Evolutionary conservation across 1,140 invertebrate genomes (phyloP).

Genomic region (Caenorhabditis remanei): DNA sequence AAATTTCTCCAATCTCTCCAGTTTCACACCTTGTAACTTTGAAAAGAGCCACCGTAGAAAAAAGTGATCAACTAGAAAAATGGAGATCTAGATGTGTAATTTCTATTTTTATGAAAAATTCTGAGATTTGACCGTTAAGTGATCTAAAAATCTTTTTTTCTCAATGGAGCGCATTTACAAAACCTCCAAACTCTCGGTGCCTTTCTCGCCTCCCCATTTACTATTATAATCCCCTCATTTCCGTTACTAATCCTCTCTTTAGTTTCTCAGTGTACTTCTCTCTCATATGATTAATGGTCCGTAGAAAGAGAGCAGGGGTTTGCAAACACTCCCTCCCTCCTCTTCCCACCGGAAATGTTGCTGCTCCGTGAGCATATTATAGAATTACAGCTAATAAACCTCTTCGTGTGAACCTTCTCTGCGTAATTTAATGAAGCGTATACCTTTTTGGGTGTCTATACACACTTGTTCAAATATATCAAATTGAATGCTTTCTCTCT

Average conservation of each 20-base stretch:
- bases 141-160: too few species aligned
- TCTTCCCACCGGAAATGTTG: neutral
- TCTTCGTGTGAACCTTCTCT: neutral
- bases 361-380: conserved; percentile 22
- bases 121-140: too few species aligned
- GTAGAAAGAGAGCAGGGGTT: conserved; percentile 4
- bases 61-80: too few species aligned
- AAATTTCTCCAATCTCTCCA: too few species aligned
- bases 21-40: too few species aligned
- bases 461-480: conserved; percentile 43
- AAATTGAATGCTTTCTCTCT: neutral
- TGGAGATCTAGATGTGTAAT: too few species aligned
- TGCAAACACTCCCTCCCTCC: conserved; percentile 3
- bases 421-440: conserved; percentile 43
- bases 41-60: too few species aligned
- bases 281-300: conserved; percentile 50
- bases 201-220: neutral
- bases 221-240: neutral
- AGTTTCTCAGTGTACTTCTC: conserved; percentile 4
- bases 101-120: too few species aligned
- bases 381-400: conserved; percentile 42
- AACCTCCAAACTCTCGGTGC: too few species aligned
- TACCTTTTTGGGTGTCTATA: neutral
- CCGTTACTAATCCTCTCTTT: neutral
- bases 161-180: too few species aligned